Base-by-base conservation (phyloP, 2,797 vertebrate genomes). In the Ceryle rudis region DNA sequence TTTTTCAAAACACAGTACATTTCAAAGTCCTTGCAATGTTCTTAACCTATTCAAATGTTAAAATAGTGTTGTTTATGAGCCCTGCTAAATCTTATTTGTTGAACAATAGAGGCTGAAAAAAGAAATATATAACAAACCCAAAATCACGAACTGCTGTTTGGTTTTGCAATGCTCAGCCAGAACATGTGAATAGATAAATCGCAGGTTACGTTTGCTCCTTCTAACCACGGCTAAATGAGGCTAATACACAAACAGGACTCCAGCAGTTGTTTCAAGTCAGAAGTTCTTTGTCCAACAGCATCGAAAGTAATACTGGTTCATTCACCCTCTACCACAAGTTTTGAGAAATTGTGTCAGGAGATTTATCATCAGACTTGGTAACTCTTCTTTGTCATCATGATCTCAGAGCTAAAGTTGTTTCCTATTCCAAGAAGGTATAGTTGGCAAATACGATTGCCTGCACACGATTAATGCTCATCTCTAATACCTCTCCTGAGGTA, bases 61-160 rank as follows among this genome's bases (percentile, higher is more conserved):
- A 52, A 73, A 49, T 14, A 29, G 2, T 31, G 6, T 10, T 77
- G 18, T 52, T 64, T 23, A 54, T 23, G 21, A 79, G 9, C 18
- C 51, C 52, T 87, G 31, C 17, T 69, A 31, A 52, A 73, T 46
- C 31, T 57, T 71, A 64, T 7, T 5, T 1, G 3, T 14, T 54
- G 52, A 81, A 72, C 25, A 29, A 55, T 4, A 47, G 1, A 3
- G 22, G 20, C 46, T 46, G 39, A 23, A 58, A 74, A 60, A 62
- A 33, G 10, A 0, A 2, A 1, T 9, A n/a, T n/a, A n/a, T n/a
- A n/a, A n/a, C 49, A 52, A 4, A 10, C 6, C 14, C 14, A 3
- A 77, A 85, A 61, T 67, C 8, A 61, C 8, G 54, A 89, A 35
- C 9, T 80, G 14, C 37, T 70, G 5, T 41, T 73, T 41, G n/a